Percentiles rank a stretch among this genome's conserved stretches.
These are phyloP conservation scores for Autographa gamma DNA, from an alignment of 2,888 invertebrate genomes.

Conservation along the genomic window DNA sequence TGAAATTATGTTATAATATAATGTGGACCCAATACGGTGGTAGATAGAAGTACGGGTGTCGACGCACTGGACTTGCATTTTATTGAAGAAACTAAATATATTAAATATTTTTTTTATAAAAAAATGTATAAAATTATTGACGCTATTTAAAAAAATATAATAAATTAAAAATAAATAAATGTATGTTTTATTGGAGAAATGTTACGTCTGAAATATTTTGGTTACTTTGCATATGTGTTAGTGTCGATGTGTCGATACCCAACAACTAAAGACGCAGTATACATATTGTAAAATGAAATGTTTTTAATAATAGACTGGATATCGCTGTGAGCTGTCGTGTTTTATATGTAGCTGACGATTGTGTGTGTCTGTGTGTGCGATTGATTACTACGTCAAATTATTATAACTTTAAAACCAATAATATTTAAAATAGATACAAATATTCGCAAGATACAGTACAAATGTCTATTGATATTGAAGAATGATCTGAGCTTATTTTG, in stretches of 20 bases:
- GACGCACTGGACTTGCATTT: conserved; percentile 32
- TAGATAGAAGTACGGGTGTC: conserved; percentile 50
- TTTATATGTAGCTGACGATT: conserved; percentile 46
- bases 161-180: conserved; percentile 16
- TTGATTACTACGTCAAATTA: conserved; percentile 30
- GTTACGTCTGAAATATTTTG: conserved; percentile 17
- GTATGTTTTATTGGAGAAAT: conserved; percentile 27
- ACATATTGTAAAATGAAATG: conserved; percentile 56
- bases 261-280: conserved; percentile 40
- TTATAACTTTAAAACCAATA: conserved; percentile 37
- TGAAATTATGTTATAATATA: conserved; percentile 44
- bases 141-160: conserved; percentile 44
- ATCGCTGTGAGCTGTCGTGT: conserved; percentile 65
- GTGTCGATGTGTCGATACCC: conserved; percentile 52
- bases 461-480: neutral
- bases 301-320: conserved; percentile 68
- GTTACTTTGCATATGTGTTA: conserved; percentile 29
- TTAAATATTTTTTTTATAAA: conserved; percentile 16
- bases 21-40: conserved; percentile 51
- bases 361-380: conserved; percentile 51
- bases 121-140: conserved; percentile 35
- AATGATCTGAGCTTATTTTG: neutral
- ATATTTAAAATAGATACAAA: conserved; percentile 41
- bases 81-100: conserved; percentile 22
- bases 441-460: conserved; percentile 8